These are phyloP conservation scores for Platycnemis pennipes DNA, from an alignment of 2,888 invertebrate species.

Conservation along the genomic window DNA sequence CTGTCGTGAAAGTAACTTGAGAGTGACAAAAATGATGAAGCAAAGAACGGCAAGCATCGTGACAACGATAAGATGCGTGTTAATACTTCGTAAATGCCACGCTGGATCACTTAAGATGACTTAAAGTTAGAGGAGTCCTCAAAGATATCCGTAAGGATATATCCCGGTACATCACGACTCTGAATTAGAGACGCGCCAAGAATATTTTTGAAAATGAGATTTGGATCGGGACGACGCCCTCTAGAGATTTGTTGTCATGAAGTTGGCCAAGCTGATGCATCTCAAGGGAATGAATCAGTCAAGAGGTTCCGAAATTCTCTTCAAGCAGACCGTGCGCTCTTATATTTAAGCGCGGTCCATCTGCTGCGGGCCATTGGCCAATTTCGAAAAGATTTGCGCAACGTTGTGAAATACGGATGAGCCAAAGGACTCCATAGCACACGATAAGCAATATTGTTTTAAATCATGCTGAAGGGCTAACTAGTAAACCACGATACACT, in stretches of 20 bases:
- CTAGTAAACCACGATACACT: background rate
- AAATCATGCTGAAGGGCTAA: background rate
- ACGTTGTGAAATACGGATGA: background rate
- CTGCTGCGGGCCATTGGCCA: slow-evolving; percentile 18
- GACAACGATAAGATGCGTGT: too few species aligned
- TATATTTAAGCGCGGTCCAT: slow-evolving; percentile 36
- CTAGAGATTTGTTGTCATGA: background rate
- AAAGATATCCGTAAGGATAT: background rate
- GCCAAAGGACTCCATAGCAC: background rate
- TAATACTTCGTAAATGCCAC: too few species aligned
- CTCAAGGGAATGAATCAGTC: background rate
- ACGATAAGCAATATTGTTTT: background rate
- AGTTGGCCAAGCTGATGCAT: slow-evolving; percentile 1
- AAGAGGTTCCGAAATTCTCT: background rate
- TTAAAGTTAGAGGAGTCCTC: background rate
- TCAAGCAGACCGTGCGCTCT: slow-evolving; percentile 7
- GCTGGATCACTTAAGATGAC: too few species aligned
- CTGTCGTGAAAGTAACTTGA: too few species aligned
- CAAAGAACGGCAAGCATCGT: too few species aligned
- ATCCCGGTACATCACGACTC: background rate
- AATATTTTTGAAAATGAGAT: background rate
- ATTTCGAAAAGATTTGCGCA: slow-evolving; percentile 26
- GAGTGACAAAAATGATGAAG: too few species aligned
- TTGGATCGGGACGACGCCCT: background rate
- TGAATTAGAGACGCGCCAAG: background rate